phyloP scores from a whole-genome alignment of 2,797 vertebrate genomes.

The Pelochelys cantorii region DNA sequence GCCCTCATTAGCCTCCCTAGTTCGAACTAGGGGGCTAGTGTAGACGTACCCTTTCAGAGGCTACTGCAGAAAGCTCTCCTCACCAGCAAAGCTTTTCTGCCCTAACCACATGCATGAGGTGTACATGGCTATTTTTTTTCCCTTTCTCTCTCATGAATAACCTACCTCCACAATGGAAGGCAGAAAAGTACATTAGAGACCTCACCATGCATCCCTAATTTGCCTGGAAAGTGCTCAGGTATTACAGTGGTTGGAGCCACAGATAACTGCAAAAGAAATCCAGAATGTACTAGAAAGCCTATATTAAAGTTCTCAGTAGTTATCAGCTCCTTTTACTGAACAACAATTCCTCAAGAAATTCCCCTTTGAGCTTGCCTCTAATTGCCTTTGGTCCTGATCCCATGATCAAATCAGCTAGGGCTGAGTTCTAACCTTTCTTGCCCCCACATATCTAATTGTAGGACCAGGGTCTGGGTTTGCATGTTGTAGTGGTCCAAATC shows the following conservation, averaged over 20 bases:
- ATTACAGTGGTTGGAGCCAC: not conserved
- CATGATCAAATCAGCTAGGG: accelerated
- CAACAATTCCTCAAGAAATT: not conserved
- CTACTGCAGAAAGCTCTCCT: not conserved
- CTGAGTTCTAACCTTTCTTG: not conserved
- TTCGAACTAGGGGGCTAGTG: no score
- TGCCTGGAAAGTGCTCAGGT: not conserved
- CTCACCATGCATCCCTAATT: not conserved
- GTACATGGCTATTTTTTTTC: no score
- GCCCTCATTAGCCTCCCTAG: no score
- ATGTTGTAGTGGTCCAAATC: not conserved
- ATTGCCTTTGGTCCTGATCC: accelerated
- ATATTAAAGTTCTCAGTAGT: not conserved
- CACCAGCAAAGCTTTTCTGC: no score
- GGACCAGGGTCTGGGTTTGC: not conserved
- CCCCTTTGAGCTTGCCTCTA: not conserved
- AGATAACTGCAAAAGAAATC: not conserved
- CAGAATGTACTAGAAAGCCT: not conserved
- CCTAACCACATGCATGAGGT: not conserved
- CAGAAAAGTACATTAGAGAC: accelerated
- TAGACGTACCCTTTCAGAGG: no score
- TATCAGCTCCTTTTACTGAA: not conserved
- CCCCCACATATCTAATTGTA: not conserved
- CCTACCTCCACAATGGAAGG: not conserved
- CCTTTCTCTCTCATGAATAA: not conserved